Percentiles rank a stretch among this genome's conserved stretches.
phyloP scores from a whole-genome alignment of 2,888 invertebrate species.

The Yponomeuta sedellus region DNA sequence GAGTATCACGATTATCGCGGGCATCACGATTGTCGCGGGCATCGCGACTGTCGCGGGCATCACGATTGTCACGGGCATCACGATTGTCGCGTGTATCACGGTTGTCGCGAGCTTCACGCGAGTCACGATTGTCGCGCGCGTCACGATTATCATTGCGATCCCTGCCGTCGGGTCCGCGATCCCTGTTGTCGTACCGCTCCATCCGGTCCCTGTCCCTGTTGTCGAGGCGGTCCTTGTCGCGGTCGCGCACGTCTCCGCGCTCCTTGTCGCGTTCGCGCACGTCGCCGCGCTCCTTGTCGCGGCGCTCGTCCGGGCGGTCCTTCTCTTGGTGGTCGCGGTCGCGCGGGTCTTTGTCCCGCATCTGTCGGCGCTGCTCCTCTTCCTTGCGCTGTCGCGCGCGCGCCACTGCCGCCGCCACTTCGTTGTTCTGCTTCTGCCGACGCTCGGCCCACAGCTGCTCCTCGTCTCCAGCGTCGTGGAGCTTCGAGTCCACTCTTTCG shows the following conservation, averaged over 20 bases:
- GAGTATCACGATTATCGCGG: slow-evolving; percentile 16
- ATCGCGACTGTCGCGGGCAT: slow-evolving; percentile 33
- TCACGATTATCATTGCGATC: slow-evolving; percentile 31
- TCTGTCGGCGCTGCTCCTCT: slow-evolving; percentile 88
- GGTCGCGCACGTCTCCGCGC: slow-evolving; percentile 25
- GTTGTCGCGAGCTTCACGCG: slow-evolving; percentile 21
- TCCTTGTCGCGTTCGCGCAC: slow-evolving; percentile 28
- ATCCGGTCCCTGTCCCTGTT: slow-evolving; percentile 19
- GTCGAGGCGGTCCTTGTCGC: slow-evolving; percentile 23
- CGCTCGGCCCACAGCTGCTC: slow-evolving; percentile 82
- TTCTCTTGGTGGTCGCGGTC: slow-evolving; percentile 44
- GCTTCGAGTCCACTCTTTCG: slow-evolving; percentile 56
- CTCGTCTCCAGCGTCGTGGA: slow-evolving; percentile 59
- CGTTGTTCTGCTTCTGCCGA: slow-evolving; percentile 81
- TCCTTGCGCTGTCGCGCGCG: slow-evolving; percentile 90
- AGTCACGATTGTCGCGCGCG: slow-evolving; percentile 22
- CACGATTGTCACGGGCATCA: slow-evolving; percentile 31
- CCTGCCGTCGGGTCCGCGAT: slow-evolving; percentile 32
- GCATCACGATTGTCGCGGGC: slow-evolving; percentile 22
- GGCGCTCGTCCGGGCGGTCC: slow-evolving; percentile 38
- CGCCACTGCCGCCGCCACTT: slow-evolving; percentile 87
- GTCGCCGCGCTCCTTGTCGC: slow-evolving; percentile 46
- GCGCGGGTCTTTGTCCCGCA: slow-evolving; percentile 51
- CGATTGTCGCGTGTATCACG: slow-evolving; percentile 21
- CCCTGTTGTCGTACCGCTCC: slow-evolving; percentile 36